Evolutionary conservation across 2,113 vertebrate genomes (phyloP), one percentile per base, ranked within the genome.

Genomic region (Pagrus major): DNA sequence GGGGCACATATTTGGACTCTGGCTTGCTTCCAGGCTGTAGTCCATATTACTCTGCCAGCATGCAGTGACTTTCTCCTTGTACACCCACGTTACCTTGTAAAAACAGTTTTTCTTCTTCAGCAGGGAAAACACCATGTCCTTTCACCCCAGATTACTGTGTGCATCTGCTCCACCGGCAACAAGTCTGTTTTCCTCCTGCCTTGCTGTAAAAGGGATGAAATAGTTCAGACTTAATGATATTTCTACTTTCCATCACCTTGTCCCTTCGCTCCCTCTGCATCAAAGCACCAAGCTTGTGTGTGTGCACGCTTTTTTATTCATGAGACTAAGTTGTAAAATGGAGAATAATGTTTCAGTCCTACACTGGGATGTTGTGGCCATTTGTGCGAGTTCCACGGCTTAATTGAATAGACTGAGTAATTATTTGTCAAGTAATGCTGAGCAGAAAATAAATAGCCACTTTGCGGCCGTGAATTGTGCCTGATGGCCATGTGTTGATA

Each of bases 401-500:
- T 90, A 91, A 93, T 91, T 93, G 91, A 93, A 92, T 92, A 86
- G 90, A 88, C 89, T 89, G 91, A 89, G 91, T 92, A 88, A 92
- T 93, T 93, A 93, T 93, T 94, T 93, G 89, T 88, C 86, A 88
- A 92, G 91, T 92, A 92, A 93, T 87, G 80, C 87, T 83, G 86
- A 90, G 85, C 88, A 71, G 90, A 89, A 92, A 92, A 93, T 93
- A 91, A 93, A 92, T 91, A 94, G 92, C 88, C 89, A 91, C 91
- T 89, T 87, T 88, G 91, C 83, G 73, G 88, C 91, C 56, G 85
- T 85, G 87, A 92, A 93, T 89, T 88, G 84, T 86, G 89, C 90
- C 91, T 93, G 90, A 93, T 93, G 90, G 90, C 92, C 91, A 91
- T 91, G 91, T 92, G 91, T 93, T 91, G 91, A 93, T 91, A 84